phyloP scores from a whole-genome alignment of 2,113 vertebrate species.

The Cyrtonyx montezumae region DNA sequence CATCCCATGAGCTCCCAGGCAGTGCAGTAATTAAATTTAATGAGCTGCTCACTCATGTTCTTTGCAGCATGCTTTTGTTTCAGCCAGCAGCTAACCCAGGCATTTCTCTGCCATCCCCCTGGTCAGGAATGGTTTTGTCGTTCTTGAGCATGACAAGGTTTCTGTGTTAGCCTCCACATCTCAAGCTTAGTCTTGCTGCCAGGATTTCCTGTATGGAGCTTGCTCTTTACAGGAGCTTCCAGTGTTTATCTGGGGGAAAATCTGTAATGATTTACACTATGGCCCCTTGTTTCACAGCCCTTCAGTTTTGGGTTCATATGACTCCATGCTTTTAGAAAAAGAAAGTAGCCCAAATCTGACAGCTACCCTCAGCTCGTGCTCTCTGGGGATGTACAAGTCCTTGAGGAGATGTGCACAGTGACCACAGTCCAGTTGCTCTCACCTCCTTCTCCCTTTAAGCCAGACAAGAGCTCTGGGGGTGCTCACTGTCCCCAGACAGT shows the following conservation, averaged over 20 bases:
- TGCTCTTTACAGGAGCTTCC: not conserved
- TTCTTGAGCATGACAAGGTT: not conserved
- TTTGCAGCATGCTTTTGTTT: not conserved
- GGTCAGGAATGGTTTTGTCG: not conserved
- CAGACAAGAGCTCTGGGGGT: rapidly evolving
- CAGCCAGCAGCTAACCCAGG: not conserved
- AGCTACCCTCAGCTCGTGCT: not conserved
- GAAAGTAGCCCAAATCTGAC: not conserved
- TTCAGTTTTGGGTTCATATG: not conserved
- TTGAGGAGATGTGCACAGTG: not conserved
- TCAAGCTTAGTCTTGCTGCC: not conserved
- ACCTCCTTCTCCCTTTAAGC: not conserved
- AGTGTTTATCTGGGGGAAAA: not conserved
- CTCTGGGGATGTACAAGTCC: not conserved
- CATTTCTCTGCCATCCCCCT: not conserved
- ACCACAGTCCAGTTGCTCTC: not conserved
- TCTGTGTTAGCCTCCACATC: not conserved
- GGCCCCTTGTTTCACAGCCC: not conserved
- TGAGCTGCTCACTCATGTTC: not conserved
- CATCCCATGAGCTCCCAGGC: not conserved
- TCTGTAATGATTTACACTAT: not conserved
- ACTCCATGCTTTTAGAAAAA: not conserved
- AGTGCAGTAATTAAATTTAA: not conserved
- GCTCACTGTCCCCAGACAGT: not conserved
- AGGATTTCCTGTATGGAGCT: not conserved